These are phyloP conservation scores for Drepana falcataria DNA, from an alignment of 2,888 invertebrate species.

Conservation along the genomic window DNA sequence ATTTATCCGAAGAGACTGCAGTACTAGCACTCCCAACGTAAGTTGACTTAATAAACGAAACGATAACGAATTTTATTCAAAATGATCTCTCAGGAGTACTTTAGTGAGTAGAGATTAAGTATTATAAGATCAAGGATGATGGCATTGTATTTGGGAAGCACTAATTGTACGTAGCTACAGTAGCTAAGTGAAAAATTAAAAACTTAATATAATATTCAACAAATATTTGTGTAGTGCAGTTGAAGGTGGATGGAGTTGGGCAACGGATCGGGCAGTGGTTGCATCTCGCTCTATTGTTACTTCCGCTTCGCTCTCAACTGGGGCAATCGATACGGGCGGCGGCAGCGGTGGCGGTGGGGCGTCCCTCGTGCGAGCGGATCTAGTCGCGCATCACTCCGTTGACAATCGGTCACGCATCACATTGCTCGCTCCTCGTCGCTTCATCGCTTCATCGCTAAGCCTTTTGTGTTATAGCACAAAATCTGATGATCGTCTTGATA, in stretches of 20 bases:
- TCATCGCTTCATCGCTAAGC: background rate
- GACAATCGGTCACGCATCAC: conserved; percentile 51
- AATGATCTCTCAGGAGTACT: too few relatives aligned
- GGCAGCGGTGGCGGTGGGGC: conserved; percentile 46
- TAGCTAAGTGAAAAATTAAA: too few relatives aligned
- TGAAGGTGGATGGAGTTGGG: conserved; percentile 61
- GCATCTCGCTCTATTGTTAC: conserved; percentile 77
- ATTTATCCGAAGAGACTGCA: conserved; percentile 49
- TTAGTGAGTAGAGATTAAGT: too few relatives aligned
- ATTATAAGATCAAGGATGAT: too few relatives aligned
- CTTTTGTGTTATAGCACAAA: background rate
- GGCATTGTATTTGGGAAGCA: conserved; percentile 1
- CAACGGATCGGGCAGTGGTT: conserved; percentile 71
- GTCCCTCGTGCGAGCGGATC: conserved; percentile 36
- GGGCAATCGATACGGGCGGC: conserved; percentile 80
- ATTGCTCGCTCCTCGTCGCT: conserved; percentile 41
- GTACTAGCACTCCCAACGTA: conserved; percentile 24
- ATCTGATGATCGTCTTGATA: background rate
- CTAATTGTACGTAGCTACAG: too few relatives aligned
- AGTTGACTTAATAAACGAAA: conserved; percentile 14
- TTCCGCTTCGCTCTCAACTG: conserved; percentile 80
- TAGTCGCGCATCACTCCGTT: conserved; percentile 72
- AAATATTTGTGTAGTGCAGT: conserved; percentile 71
- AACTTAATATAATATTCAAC: conserved; percentile 24
- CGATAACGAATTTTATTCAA: background rate